These are phyloP conservation scores for Cheilosia vulpina DNA, from an alignment of 2,888 invertebrate genomes.

Conservation along the genomic window DNA sequence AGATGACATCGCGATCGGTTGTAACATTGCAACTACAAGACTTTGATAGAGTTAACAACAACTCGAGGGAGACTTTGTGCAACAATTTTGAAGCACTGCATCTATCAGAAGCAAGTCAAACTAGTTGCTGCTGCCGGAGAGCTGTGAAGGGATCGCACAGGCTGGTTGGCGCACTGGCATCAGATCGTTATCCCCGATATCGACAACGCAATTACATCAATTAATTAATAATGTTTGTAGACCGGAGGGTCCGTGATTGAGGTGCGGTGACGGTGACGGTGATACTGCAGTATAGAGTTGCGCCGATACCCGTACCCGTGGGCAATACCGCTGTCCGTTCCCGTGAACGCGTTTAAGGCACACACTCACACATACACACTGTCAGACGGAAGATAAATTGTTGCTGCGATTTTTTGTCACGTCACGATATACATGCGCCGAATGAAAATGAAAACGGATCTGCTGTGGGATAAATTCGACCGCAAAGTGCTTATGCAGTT, in stretches of 20 bases:
- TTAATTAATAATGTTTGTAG: slow-evolving; percentile 82
- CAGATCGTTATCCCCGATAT: slow-evolving; percentile 81
- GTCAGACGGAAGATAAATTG: slow-evolving; percentile 73
- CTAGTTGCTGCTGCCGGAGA: slow-evolving; percentile 42
- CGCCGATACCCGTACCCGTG: slow-evolving; percentile 49
- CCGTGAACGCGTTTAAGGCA: slow-evolving; percentile 56
- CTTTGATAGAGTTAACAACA: slow-evolving; percentile 66
- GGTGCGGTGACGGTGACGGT: slow-evolving; percentile 41
- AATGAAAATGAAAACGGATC: slow-evolving; percentile 72
- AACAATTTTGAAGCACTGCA: slow-evolving; percentile 40
- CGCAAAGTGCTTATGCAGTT: slow-evolving; percentile 12
- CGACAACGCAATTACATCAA: slow-evolving; percentile 83
- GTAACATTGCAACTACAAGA: slow-evolving; percentile 69
- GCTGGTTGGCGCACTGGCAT: slow-evolving; percentile 30
- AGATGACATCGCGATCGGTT: slow-evolving; percentile 80
- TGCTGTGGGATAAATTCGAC: slow-evolving; percentile 52
- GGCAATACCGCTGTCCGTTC: slow-evolving; percentile 60
- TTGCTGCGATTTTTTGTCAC: slow-evolving; percentile 72
- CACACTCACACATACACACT: slow-evolving; percentile 55
- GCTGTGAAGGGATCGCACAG: slow-evolving; percentile 62
- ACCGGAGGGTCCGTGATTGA: slow-evolving; percentile 63
- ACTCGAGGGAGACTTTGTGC: slow-evolving; percentile 29
- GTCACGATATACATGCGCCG: slow-evolving; percentile 66
- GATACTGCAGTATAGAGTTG: slow-evolving; percentile 38
- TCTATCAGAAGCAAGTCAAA: slow-evolving; percentile 54